These are phyloP conservation scores for Rallus limicola DNA, from an alignment of 2,113 vertebrate genomes.

Conservation along the genomic window DNA sequence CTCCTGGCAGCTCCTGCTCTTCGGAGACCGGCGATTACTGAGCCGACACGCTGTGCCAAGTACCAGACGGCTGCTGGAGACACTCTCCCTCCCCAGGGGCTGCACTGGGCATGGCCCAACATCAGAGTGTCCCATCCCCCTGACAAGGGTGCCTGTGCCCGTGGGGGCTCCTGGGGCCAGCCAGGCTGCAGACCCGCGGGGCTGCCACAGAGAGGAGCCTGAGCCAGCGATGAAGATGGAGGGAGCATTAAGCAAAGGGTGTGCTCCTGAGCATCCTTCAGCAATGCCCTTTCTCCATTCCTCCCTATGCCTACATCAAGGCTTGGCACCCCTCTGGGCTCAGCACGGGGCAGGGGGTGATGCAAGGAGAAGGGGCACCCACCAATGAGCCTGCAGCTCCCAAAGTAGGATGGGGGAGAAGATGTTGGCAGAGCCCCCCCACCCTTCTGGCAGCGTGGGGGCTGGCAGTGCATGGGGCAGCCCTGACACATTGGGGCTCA, in stretches of 20 bases:
- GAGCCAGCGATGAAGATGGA: rapidly evolving
- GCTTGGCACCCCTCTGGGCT: too few species aligned
- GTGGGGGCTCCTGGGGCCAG: rapidly evolving
- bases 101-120: rapidly evolving
- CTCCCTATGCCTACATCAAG: background rate
- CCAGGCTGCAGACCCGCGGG: rapidly evolving
- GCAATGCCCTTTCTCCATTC: background rate
- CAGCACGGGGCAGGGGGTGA: background rate
- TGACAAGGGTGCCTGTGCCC: background rate
- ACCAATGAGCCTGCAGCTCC: rapidly evolving
- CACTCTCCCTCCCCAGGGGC: conserved; percentile 16
- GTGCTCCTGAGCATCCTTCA: background rate
- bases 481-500: rapidly evolving
- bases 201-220: background rate
- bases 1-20: conserved; percentile 33
- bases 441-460: rapidly evolving
- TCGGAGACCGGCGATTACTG: background rate
- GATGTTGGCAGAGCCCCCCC: background rate
- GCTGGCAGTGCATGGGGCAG: background rate
- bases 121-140: background rate
- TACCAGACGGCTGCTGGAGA: background rate
- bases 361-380: background rate
- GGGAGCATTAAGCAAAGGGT: rapidly evolving
- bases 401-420: background rate
- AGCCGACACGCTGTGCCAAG: background rate